A percentile compares a stretch with the other conserved stretches of the same genome.
These are phyloP conservation scores for Telenomus remus DNA, from an alignment of 1,140 invertebrate genomes.

Conservation along the genomic window DNA sequence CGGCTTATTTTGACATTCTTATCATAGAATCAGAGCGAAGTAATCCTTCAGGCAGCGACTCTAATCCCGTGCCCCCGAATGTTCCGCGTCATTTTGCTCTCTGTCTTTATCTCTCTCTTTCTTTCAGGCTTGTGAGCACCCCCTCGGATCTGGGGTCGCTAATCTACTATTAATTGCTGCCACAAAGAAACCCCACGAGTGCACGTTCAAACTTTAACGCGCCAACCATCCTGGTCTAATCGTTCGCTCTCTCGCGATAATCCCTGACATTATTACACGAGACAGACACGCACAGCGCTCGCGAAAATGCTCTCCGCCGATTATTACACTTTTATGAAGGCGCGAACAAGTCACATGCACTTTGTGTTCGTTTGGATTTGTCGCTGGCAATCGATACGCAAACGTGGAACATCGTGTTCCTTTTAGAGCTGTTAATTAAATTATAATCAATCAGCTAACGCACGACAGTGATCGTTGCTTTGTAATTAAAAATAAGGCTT, in stretches of 20 bases:
- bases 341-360: too few relatives aligned
- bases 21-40: constrained; percentile 69
- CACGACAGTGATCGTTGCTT: constrained; percentile 2
- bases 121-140: constrained; percentile 15
- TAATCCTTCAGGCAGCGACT: constrained; percentile 70
- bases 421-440: constrained; percentile 5
- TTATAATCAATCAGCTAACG: constrained; percentile 18
- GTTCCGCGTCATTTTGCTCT: constrained; percentile 41
- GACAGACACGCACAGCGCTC: constrained; percentile 47
- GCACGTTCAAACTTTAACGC: constrained; percentile 60
- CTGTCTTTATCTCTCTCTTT: constrained; percentile 8
- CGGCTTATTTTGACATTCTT: constrained; percentile 72
- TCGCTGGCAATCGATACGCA: too few relatives aligned
- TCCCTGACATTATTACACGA: constrained; percentile 59
- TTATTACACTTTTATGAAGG: constrained; percentile 43
- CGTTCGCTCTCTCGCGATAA: constrained; percentile 59
- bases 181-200: constrained; percentile 69
- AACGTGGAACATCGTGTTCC: background rate
- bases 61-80: constrained; percentile 61
- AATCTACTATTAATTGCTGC: constrained; percentile 75
- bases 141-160: constrained; percentile 55
- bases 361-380: too few relatives aligned
- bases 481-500: constrained; percentile 26
- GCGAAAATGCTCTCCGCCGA: constrained; percentile 34
- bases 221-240: constrained; percentile 51